Evolutionary conservation across 2,113 vertebrate genomes (phyloP).

Genomic region (Poecilia latipinna): DNA sequence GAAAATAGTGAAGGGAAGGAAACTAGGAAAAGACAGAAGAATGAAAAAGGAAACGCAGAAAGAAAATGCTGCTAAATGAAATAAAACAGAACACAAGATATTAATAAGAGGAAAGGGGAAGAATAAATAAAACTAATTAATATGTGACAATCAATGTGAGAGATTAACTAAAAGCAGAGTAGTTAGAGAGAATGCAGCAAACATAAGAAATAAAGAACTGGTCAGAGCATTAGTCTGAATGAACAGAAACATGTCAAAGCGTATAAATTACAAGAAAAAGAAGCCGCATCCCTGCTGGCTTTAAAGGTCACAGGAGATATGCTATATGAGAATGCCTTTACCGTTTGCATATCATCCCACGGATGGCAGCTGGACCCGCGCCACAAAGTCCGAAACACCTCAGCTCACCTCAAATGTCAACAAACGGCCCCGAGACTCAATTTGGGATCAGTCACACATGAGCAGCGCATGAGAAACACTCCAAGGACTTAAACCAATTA

Average conservation of each 20-base stretch:
- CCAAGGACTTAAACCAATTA: constrained; percentile 22
- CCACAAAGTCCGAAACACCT: constrained; percentile 14
- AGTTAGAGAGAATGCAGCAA: too few relatives aligned
- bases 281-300: neutral
- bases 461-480: neutral
- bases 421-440: neutral
- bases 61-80: too few relatives aligned
- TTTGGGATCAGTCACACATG: constrained; percentile 22
- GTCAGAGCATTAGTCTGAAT: constrained; percentile 8
- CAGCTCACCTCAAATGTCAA: constrained; percentile 21
- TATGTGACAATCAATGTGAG: too few relatives aligned
- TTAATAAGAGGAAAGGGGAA: too few relatives aligned
- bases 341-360: constrained; percentile 27
- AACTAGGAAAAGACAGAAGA: neutral
- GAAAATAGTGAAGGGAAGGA: too few relatives aligned
- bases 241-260: constrained; percentile 19
- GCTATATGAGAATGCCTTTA: constrained; percentile 6
- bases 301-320: constrained; percentile 59
- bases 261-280: neutral
- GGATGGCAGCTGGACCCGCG: constrained; percentile 14
- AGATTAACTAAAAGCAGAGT: too few relatives aligned
- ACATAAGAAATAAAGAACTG: neutral
- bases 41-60: too few relatives aligned
- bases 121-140: neutral
- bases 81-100: too few relatives aligned